Conservation (phyloP, 2,888 invertebrate species). For the Drosophila dives region DNA sequence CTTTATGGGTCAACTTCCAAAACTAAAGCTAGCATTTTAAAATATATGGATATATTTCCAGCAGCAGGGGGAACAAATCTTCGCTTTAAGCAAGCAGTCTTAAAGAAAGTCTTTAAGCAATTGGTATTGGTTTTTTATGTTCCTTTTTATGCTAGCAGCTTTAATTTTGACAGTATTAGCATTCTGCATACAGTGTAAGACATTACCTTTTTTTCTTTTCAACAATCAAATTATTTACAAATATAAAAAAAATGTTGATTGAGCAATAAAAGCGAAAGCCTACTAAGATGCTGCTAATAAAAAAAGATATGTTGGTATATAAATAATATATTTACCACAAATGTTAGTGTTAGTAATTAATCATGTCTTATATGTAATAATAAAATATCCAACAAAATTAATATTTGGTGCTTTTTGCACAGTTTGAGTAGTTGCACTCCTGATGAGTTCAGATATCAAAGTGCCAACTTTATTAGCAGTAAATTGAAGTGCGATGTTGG, state of each 20-base stretch:
- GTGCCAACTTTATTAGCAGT: neutral
- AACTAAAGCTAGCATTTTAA: neutral
- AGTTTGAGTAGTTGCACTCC: neutral
- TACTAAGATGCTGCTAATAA: neutral
- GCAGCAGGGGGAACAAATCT: rapidly evolving
- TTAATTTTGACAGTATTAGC: neutral
- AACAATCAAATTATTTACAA: neutral
- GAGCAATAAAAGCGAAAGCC: neutral
- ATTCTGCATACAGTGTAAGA: neutral
- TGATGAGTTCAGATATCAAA: neutral
- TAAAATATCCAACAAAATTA: too few relatives aligned
- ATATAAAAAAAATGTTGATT: too few relatives aligned
- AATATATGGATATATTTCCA: neutral
- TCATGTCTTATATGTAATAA: neutral
- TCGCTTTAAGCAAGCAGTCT: neutral
- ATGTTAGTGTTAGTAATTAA: neutral
- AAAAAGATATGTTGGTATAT: neutral
- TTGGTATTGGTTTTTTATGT: neutral
- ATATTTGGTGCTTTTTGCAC: neutral
- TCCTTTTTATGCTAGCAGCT: constrained; percentile 8
- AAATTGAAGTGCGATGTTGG: constrained; percentile 30
- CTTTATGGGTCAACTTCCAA: too few relatives aligned
- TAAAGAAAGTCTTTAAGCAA: neutral
- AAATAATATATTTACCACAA: neutral
- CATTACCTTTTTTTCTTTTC: neutral